Evolutionary conservation across 2,113 vertebrate genomes (phyloP).

Genomic region (Casuarius casuarius): DNA sequence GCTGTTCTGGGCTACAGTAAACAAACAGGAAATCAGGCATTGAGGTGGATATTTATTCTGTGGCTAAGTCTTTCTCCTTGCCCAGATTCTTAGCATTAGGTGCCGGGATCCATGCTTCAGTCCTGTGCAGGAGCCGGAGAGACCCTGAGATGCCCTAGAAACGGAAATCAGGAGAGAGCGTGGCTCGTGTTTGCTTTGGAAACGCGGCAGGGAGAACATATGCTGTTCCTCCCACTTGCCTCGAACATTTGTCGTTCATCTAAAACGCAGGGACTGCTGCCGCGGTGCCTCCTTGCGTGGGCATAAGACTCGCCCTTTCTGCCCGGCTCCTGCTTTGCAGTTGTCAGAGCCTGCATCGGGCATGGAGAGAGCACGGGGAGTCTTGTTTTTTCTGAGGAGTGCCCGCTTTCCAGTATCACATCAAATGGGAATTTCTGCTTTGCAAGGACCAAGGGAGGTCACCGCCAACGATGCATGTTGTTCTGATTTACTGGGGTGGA

Average conservation of each 20-base stretch:
- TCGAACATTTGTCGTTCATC: neutral
- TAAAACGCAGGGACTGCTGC: neutral
- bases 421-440: neutral
- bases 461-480: neutral
- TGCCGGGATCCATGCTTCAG: neutral
- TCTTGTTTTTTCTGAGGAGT: neutral
- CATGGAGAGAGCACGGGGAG: neutral
- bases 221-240: neutral
- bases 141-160: neutral
- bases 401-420: too few species aligned
- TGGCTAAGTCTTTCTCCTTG: neutral
- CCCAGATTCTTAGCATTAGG: neutral
- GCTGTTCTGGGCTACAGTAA: neutral
- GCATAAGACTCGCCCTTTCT: rapidly evolving
- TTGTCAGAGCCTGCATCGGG: neutral
- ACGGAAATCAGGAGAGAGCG: rapidly evolving
- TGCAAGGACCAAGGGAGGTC: neutral
- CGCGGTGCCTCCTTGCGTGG: rapidly evolving
- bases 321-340: neutral
- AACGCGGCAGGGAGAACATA: neutral
- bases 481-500: neutral
- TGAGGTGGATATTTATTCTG: neutral
- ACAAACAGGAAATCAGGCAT: neutral
- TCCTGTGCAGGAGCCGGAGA: neutral
- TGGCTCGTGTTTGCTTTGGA: neutral